Evolutionary conservation across 2,113 vertebrate species (phyloP).

Genomic region (Garra rufa): DNA sequence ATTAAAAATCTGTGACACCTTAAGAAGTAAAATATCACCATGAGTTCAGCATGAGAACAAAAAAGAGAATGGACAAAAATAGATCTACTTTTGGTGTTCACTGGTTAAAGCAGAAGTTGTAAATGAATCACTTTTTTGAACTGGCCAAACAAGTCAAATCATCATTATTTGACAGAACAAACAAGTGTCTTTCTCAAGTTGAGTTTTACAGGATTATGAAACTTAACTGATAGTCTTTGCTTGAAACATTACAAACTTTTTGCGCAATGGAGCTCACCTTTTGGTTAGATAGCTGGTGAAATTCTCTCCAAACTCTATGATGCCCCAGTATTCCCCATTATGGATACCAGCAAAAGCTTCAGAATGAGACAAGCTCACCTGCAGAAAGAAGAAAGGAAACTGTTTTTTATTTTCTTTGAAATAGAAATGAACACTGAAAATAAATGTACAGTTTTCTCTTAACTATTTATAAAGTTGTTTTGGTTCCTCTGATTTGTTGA

Average conservation of each 20-base stretch:
- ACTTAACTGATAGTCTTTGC: background rate
- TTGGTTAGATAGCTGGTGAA: slow-evolving; percentile 78
- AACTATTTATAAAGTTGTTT: background rate
- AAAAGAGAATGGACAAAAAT: background rate
- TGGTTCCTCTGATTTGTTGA: background rate
- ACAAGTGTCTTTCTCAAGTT: background rate
- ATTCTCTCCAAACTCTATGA: slow-evolving; percentile 77
- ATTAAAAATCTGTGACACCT: background rate
- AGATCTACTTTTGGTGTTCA: background rate
- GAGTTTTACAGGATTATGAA: background rate
- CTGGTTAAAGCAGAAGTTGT: background rate
- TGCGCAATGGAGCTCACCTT: slow-evolving; percentile 65
- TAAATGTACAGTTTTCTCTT: background rate
- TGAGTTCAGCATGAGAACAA: background rate
- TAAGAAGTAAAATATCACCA: background rate
- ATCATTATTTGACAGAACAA: background rate
- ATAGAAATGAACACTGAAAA: background rate
- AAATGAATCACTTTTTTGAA: too few relatives aligned
- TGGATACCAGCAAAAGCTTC: slow-evolving; percentile 75
- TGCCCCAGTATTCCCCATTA: slow-evolving; percentile 78
- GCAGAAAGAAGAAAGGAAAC: background rate
- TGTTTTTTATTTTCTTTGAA: background rate
- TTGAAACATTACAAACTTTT: background rate
- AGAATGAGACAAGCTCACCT: slow-evolving; percentile 72
- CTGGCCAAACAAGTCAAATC: background rate